Conservation (phyloP, 2,113 vertebrate species). For the Alexandromys fortis region DNA sequence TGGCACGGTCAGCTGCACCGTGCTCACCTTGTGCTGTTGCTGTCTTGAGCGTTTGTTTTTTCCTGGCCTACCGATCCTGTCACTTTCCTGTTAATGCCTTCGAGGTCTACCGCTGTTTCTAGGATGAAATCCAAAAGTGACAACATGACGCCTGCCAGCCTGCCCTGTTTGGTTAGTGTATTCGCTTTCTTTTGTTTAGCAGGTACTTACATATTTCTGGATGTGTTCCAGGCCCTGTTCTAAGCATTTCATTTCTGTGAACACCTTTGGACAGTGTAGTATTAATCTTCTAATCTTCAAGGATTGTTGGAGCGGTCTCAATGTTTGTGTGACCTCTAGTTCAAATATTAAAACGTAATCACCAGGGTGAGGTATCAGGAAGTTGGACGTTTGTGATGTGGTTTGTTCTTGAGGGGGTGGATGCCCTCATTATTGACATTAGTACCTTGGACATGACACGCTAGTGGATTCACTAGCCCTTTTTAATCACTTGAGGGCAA, state of each 20-base stretch:
- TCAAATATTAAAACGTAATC: background rate
- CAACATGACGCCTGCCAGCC: background rate
- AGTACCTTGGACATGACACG: background rate
- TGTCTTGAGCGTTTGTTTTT: conserved; percentile 38
- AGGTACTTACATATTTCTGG: background rate
- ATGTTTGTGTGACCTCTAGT: background rate
- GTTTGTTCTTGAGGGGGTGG: background rate
- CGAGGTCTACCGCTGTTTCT: conserved; percentile 24
- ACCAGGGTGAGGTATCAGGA: background rate
- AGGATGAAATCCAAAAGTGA: conserved; percentile 53
- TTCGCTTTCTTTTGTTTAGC: conserved; percentile 20
- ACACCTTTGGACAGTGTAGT: background rate
- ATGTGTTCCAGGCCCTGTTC: background rate
- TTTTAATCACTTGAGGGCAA: background rate
- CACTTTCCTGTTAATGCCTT: conserved; percentile 10
- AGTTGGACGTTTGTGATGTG: background rate
- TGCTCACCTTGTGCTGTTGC: background rate
- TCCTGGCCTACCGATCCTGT: background rate
- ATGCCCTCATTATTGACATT: background rate
- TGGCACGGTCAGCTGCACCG: background rate
- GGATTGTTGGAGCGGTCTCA: background rate
- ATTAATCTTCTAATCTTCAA: background rate
- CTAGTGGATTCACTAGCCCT: background rate
- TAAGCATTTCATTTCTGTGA: background rate
- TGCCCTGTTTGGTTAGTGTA: conserved; percentile 16